Conservation (phyloP, 2,888 invertebrate species). For the Drosophila mulleri region DNA sequence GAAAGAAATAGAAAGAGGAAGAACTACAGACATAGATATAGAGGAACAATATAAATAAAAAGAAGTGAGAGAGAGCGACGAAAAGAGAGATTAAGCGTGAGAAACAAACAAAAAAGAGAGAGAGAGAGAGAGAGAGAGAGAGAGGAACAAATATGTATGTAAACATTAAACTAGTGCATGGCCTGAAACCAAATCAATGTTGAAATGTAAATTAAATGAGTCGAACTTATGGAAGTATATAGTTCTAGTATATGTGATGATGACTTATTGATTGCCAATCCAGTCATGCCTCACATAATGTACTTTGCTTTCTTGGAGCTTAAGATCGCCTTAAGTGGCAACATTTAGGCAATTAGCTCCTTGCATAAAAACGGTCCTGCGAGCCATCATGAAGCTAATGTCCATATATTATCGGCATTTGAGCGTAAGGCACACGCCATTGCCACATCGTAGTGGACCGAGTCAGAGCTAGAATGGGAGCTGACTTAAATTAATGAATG, state of each 20-base stretch:
- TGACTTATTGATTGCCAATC: not conserved
- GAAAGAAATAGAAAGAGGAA: too few relatives aligned
- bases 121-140: too few relatives aligned
- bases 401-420: conserved; percentile 54
- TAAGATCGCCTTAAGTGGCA: not conserved
- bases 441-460: conserved; percentile 58
- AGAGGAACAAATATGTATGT: not conserved
- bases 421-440: conserved; percentile 55
- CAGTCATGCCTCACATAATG: not conserved
- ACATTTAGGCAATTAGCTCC: conserved; percentile 22
- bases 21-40: too few relatives aligned
- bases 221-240: not conserved
- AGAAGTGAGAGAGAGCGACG: too few relatives aligned
- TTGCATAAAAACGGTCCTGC: conserved; percentile 26
- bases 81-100: not conserved
- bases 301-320: not conserved
- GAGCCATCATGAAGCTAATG: conserved; percentile 41
- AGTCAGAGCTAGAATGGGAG: conserved; percentile 19
- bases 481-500: conserved; percentile 69
- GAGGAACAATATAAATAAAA: too few relatives aligned
- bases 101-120: not conserved
- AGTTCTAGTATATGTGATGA: not conserved
- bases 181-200: not conserved
- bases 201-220: not conserved
- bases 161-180: too few relatives aligned